Base-by-base conservation (phyloP, 2,888 invertebrate genomes). In the Archips xylosteana region DNA sequence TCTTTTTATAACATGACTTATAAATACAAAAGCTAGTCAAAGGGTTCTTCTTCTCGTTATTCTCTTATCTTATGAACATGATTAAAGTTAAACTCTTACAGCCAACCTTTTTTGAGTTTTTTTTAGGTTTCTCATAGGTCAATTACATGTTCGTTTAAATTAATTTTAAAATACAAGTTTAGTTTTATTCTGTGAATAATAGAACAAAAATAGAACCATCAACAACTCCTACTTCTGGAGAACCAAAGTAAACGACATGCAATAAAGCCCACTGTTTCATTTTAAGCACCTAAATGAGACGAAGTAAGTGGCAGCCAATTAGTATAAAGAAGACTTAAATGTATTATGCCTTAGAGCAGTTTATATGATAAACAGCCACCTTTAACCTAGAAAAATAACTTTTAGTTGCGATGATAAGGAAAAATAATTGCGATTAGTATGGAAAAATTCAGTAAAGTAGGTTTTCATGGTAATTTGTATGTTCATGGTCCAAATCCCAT, bases 221-320 rank as follows among this genome's bases (percentile, higher is more conserved):
- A 68, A 68, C 68, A 54, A 49, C 34, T 23, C 47, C 47, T 62
- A 57, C n/a, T 60, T 64, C 49, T 32, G 32, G 9, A 57, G 32
- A n/a, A 15, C 23, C 9, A 3, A 32, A 32, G 45, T 39, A 63
- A 54, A 15, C 67, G n/a, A 39, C 69, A 59, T 60, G 59, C 23
- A 57, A 69, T 73, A 73, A 63, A 68, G 49, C 73, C 42, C 63
- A 60, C 60, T 73, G 59, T 69, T 69, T 73, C 42, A 64, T 63
- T 63, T 59, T n/a, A 36, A 23, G 39, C 13, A 39, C 10, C 34
- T 42, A 73, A 73, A 73, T 69, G 73, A 69, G 73, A 60, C 63
- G 49, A 69, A 68, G 59, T 69, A 73, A 72, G 67, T 60, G 62
- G 68, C 73, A 69, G 59, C 73, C 69, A 73, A 73, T 73, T 73